Percentiles rank a stretch among this genome's conserved stretches.
These are phyloP conservation scores for Blastomussa wellsi DNA, from an alignment of 92 coral and sea anemone species.

Conservation along the genomic window DNA sequence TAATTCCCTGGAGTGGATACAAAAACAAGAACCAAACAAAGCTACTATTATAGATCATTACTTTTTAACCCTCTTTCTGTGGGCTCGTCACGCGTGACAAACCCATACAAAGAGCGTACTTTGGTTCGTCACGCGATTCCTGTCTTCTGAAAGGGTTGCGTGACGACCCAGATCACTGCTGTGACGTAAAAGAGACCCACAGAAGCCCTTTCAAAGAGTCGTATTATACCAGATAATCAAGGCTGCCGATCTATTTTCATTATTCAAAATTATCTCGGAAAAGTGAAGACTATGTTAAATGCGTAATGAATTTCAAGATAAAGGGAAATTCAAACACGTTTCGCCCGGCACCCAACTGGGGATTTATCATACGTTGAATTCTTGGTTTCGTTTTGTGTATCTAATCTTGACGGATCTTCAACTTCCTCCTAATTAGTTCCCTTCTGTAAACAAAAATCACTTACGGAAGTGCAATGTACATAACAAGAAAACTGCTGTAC, in stretches of 20 bases:
- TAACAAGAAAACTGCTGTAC: neutral
- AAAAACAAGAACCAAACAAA: no score
- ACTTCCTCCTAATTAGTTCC: neutral
- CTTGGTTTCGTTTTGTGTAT: neutral
- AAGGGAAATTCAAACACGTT: neutral
- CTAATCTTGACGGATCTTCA: neutral
- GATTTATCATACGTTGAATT: neutral
- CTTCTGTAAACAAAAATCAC: neutral
- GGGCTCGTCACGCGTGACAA: no score
- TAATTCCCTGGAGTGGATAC: no score
- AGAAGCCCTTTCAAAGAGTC: neutral
- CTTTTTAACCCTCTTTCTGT: no score
- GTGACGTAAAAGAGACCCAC: neutral
- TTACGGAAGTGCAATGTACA: neutral
- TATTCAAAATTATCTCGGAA: neutral
- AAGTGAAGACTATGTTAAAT: neutral
- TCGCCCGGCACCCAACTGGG: conserved; percentile 7
- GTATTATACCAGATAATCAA: neutral
- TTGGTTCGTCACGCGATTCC: neutral
- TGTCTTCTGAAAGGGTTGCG: neutral
- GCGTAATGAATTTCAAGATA: neutral
- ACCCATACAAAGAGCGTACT: no score
- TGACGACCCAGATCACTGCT: neutral
- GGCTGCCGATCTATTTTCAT: neutral
- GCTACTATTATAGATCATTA: no score